phyloP scores from a whole-genome alignment of 2,888 invertebrate genomes.

The Caenorhabditis sinica region DNA sequence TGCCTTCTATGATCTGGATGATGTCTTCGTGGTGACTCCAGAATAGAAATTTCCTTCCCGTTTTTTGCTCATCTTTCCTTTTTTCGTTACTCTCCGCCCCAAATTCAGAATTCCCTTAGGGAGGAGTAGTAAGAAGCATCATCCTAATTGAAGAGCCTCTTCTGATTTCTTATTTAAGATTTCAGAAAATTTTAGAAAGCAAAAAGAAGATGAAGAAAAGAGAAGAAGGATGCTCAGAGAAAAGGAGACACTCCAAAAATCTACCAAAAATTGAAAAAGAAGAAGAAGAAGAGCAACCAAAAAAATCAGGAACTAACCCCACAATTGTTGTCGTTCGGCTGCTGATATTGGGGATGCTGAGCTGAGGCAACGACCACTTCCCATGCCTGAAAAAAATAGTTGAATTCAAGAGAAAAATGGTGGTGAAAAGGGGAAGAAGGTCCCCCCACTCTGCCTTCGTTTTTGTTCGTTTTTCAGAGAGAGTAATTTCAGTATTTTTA shows the following conservation, averaged over 20 bases:
- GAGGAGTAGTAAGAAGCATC: slow-evolving; percentile 32
- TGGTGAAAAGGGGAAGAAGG: neutral
- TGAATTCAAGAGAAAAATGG: slow-evolving; percentile 16
- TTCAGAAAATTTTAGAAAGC: neutral
- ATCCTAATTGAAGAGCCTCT: slow-evolving; percentile 49
- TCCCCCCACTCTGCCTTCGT: slow-evolving; percentile 1
- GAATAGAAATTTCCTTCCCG: slow-evolving; percentile 16
- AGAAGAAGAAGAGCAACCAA: neutral
- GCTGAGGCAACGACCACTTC: slow-evolving; percentile 67
- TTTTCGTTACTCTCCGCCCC: neutral
- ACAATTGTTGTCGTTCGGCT: slow-evolving; percentile 69
- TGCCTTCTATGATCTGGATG: slow-evolving; percentile 49
- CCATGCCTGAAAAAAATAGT: slow-evolving; percentile 60
- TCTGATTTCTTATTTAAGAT: slow-evolving; percentile 26
- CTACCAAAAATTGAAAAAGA: slow-evolving; percentile 15
- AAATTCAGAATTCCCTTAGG: slow-evolving; percentile 42
- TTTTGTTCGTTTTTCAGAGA: slow-evolving; percentile 22
- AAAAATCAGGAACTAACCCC: slow-evolving; percentile 61
- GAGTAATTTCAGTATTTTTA: slow-evolving; percentile 37
- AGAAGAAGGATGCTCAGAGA: neutral
- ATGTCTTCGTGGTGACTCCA: slow-evolving; percentile 45
- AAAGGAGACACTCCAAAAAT: slow-evolving; percentile 7
- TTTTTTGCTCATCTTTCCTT: neutral
- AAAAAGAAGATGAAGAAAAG: slow-evolving; percentile 1
- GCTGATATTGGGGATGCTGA: slow-evolving; percentile 72